Evolutionary conservation across 2,888 invertebrate species (phyloP).

Genomic region (Cephus pygmeus): DNA sequence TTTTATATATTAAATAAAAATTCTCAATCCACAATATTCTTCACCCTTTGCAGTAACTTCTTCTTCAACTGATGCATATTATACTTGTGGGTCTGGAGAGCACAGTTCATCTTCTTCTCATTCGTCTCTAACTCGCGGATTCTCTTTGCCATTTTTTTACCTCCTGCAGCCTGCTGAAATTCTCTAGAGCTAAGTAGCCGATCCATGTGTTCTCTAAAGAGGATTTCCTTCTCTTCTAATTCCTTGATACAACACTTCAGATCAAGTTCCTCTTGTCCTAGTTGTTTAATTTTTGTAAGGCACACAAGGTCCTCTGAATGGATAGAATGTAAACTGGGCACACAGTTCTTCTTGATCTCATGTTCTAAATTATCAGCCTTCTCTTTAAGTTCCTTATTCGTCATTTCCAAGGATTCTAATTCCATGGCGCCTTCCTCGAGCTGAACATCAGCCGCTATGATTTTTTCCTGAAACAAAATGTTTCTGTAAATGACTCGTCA

Average conservation of each 20-base stretch:
- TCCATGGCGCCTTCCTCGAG: slow-evolving; percentile 54
- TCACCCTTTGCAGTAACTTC: slow-evolving; percentile 21
- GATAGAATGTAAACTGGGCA: slow-evolving; percentile 50
- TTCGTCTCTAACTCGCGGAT: slow-evolving; percentile 17
- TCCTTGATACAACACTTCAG: slow-evolving; percentile 50
- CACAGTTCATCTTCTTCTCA: slow-evolving; percentile 24
- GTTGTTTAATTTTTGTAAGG: slow-evolving; percentile 46
- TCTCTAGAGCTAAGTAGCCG: slow-evolving; percentile 40
- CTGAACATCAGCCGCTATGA: slow-evolving; percentile 53
- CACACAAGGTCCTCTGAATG: slow-evolving; percentile 53
- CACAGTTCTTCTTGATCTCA: slow-evolving; percentile 29
- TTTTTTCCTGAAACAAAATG: slow-evolving; percentile 47
- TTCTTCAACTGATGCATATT: slow-evolving; percentile 27
- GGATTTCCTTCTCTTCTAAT: slow-evolving; percentile 47
- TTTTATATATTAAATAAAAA: not conserved
- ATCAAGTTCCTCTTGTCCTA: slow-evolving; percentile 49
- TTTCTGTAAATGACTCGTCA: not conserved
- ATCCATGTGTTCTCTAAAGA: slow-evolving; percentile 47
- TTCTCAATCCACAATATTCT: slow-evolving; percentile 18
- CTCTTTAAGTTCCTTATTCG: slow-evolving; percentile 48
- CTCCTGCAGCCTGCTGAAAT: slow-evolving; percentile 18
- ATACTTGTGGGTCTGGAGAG: slow-evolving; percentile 24
- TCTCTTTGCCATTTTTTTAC: slow-evolving; percentile 25
- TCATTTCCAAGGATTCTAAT: slow-evolving; percentile 47
- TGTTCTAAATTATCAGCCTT: slow-evolving; percentile 38